phyloP scores from a whole-genome alignment of 2,888 invertebrate species.

The Cephus sareptanus region DNA sequence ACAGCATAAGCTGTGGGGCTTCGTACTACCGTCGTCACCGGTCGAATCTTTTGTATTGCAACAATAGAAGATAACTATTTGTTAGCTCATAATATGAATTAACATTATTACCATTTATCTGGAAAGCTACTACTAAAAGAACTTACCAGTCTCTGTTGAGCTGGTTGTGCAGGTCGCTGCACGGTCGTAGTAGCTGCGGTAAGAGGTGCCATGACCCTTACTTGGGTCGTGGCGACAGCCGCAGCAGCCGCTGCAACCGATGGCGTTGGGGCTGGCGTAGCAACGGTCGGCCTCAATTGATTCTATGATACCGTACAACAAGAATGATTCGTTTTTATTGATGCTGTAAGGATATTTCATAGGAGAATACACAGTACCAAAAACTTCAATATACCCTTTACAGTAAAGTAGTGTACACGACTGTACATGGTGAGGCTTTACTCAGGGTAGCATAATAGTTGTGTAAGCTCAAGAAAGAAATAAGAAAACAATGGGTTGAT shows the following conservation, averaged over 20 bases:
- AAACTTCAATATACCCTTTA: neutral
- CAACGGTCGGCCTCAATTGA: slow-evolving; percentile 69
- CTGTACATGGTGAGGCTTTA: neutral
- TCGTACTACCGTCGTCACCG: slow-evolving; percentile 59
- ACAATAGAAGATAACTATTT: slow-evolving; percentile 6
- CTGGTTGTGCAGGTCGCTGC: slow-evolving; percentile 68
- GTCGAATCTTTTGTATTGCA: slow-evolving; percentile 48
- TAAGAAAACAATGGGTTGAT: slow-evolving; percentile 7
- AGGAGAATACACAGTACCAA: neutral
- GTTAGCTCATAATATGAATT: neutral
- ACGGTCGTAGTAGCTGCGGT: slow-evolving; percentile 64
- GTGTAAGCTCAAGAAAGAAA: neutral
- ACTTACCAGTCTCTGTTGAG: slow-evolving; percentile 70
- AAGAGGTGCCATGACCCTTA: slow-evolving; percentile 72
- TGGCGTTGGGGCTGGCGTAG: slow-evolving; percentile 42
- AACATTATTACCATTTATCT: neutral
- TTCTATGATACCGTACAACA: slow-evolving; percentile 51
- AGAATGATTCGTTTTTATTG: neutral
- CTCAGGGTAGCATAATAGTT: neutral
- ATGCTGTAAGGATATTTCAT: neutral
- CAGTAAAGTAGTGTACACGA: neutral
- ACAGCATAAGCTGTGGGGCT: slow-evolving; percentile 54
- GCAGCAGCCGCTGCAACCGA: slow-evolving; percentile 22
- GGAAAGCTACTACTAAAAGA: neutral
- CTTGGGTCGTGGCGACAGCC: slow-evolving; percentile 67